Percentiles rank a stretch among this genome's conserved stretches.
Evolutionary conservation across 2,888 invertebrate genomes (phyloP).

Genomic region (Steromphala cineraria): DNA sequence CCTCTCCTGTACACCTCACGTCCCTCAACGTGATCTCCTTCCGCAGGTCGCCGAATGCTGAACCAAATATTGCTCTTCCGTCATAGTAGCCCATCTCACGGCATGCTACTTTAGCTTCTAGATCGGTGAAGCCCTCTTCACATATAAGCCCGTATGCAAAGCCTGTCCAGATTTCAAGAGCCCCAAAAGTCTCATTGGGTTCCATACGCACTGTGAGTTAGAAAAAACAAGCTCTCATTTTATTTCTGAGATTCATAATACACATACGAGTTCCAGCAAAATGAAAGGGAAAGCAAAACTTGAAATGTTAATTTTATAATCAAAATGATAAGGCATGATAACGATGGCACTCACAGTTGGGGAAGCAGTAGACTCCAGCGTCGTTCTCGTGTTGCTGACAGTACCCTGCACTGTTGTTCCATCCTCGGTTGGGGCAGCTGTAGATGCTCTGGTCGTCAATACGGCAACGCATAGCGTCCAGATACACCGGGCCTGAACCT

Average conservation of each 20-base stretch:
- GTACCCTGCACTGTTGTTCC: slow-evolving; percentile 42
- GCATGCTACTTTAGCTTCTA: slow-evolving; percentile 78
- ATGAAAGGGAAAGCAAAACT: too few species aligned
- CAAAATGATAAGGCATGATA: too few species aligned
- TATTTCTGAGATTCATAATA: neutral
- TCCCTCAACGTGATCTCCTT: slow-evolving; percentile 48
- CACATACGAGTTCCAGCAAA: too few species aligned
- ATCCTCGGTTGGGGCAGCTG: slow-evolving; percentile 54
- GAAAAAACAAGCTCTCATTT: neutral
- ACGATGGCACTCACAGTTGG: slow-evolving; percentile 45
- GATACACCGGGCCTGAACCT: slow-evolving; percentile 48
- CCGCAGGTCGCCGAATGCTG: slow-evolving; percentile 47
- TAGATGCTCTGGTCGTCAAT: slow-evolving; percentile 44
- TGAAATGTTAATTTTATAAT: too few species aligned
- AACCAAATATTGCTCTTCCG: slow-evolving; percentile 62
- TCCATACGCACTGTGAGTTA: slow-evolving; percentile 44
- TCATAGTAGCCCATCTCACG: slow-evolving; percentile 60
- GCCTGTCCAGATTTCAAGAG: slow-evolving; percentile 44
- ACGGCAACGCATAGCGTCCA: slow-evolving; percentile 56
- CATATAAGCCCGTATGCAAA: slow-evolving; percentile 77
- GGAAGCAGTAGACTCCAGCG: slow-evolving; percentile 56
- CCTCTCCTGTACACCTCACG: slow-evolving; percentile 76
- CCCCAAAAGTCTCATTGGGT: slow-evolving; percentile 47
- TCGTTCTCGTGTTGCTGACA: slow-evolving; percentile 53
- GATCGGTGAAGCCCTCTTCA: slow-evolving; percentile 83